Evolutionary conservation across 2,797 vertebrate species (phyloP), one percentile per base, ranked within the genome.

Genomic region (Galago senegalensis): DNA sequence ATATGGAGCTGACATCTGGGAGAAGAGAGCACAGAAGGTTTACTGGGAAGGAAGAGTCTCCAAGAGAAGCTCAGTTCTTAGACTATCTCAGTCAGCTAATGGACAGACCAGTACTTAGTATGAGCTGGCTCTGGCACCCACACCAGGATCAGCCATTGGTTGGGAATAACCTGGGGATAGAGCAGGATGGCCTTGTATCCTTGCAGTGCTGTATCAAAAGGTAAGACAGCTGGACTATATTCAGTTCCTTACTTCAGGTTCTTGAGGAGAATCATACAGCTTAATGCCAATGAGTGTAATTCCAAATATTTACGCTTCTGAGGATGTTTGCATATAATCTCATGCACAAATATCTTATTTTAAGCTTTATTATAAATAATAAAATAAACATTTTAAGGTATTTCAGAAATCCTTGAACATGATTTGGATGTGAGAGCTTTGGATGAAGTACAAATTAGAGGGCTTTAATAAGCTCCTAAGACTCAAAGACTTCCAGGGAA

Each of bases 331-430:
- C 14, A 25, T 34, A 46, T 16, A 83, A 23, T 70, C 56, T 56
- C 46, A 77, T 46, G 58, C 13, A 70, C 31, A 77, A 2, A 77
- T 84, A 60, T 31, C 53, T 53, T 16, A 73, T 91, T 75, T 63
- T 67, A 81, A 76, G 13, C 18, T 93, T 95, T 43, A 72, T 60
- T 43, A 40, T 40, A 40, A 72, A 72, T 25, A 37, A 40, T 13
- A 14, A 75, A 43, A 43, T 75, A 49, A 76, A 53, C 2, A 76
- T 31, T 49, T 27, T 76, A 76, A 76, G 23, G 8, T 73, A 87
- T 84, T 79, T 95, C 77, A 81, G 87, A 95, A 93, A 53, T 82
- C 21, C 76, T 23, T 81, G 37, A 86, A 53, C 11, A 20, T 16
- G 49, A 53, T 53, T 53, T 53, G 49, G 49, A 53, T 13, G 9